phyloP scores from a whole-genome alignment of 2,888 invertebrate species.

The Alviniconcha strummeri region DNA sequence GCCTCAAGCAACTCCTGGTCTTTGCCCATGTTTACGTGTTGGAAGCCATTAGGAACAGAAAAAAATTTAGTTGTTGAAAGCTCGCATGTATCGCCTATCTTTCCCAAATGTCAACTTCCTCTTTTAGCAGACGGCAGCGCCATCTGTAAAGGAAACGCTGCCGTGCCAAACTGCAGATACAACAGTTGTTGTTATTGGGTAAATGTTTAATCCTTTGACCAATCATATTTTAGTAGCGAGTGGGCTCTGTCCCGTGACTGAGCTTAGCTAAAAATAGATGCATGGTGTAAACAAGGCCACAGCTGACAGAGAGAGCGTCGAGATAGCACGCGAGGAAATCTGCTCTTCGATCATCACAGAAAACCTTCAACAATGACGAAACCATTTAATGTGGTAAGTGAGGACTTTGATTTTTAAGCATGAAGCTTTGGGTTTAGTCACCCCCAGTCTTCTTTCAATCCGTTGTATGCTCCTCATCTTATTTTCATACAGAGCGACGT shows the following conservation, averaged over 20 bases:
- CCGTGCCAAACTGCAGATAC: not conserved
- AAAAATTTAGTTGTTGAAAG: not conserved
- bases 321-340: constrained; percentile 1
- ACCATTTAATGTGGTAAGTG: constrained; percentile 63
- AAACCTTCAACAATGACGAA: constrained; percentile 51
- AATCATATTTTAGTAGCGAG: constrained; percentile 39
- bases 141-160: constrained; percentile 32
- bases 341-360: not conserved
- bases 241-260: constrained; percentile 28
- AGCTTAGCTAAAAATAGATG: constrained; percentile 51
- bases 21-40: constrained; percentile 84
- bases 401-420: not conserved
- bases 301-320: constrained; percentile 24
- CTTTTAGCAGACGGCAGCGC: constrained; percentile 34
- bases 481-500: constrained; percentile 16
- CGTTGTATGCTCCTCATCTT: not conserved
- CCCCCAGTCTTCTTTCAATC: not conserved
- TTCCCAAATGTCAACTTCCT: constrained; percentile 33
- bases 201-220: constrained; percentile 37
- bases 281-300: constrained; percentile 60
- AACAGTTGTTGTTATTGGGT: constrained; percentile 34
- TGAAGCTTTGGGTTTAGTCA: not conserved
- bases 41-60: constrained; percentile 17
- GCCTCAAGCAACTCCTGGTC: constrained; percentile 97
- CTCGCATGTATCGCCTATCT: not conserved